Evolutionary conservation across 2,797 vertebrate species (phyloP).

Genomic region (Amblyraja radiata): DNA sequence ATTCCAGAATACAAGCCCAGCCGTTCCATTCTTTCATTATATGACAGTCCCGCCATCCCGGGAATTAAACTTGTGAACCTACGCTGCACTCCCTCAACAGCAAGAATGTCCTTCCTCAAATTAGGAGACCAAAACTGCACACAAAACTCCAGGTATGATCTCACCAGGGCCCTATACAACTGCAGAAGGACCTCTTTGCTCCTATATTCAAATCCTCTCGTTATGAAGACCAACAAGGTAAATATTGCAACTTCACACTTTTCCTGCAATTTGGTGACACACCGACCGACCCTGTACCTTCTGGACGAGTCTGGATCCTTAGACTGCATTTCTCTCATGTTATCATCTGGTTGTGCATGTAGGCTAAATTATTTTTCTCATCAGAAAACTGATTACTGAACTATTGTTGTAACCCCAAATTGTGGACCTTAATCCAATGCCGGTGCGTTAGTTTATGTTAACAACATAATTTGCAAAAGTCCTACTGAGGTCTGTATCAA

Average conservation of each 20-base stretch:
- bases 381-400: neutral
- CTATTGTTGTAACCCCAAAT: neutral
- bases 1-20: too few species aligned
- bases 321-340: neutral
- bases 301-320: neutral
- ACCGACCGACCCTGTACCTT: neutral
- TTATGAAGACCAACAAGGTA: too few species aligned
- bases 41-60: too few species aligned
- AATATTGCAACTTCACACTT: neutral
- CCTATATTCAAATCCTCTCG: too few species aligned
- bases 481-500: neutral
- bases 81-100: too few species aligned
- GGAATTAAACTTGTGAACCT: too few species aligned
- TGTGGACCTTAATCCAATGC: neutral
- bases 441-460: neutral
- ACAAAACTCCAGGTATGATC: too few species aligned
- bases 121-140: too few species aligned
- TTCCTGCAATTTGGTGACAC: neutral
- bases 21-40: too few species aligned
- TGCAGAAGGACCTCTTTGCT: too few species aligned
- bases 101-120: too few species aligned
- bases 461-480: neutral
- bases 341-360: neutral
- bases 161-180: too few species aligned
- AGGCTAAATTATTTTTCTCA: neutral